These are phyloP conservation scores for Gasterosteus nipponicus DNA, from an alignment of 2,113 vertebrate species.

Conservation along the genomic window DNA sequence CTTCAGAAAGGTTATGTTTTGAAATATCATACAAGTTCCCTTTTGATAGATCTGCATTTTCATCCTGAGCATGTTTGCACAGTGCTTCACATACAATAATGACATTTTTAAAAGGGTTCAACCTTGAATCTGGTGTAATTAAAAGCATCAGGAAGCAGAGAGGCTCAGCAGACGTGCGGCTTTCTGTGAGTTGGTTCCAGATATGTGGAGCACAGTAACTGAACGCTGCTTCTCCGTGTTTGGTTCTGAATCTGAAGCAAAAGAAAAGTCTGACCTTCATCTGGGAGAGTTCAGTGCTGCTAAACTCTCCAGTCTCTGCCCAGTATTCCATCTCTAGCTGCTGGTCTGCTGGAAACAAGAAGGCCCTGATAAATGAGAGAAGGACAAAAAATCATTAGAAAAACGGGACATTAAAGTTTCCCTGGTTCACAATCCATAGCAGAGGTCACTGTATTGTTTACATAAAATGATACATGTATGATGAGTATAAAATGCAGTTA, in stretches of 20 bases:
- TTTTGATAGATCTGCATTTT: not conserved
- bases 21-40: not conserved
- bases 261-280: constrained; percentile 79
- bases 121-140: too few relatives aligned
- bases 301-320: constrained; percentile 86
- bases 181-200: too few relatives aligned
- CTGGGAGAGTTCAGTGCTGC: constrained; percentile 82
- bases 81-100: too few relatives aligned
- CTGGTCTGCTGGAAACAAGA: constrained; percentile 92
- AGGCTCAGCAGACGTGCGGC: too few relatives aligned
- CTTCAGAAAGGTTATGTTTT: not conserved
- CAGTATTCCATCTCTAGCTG: constrained; percentile 87
- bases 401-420: not conserved
- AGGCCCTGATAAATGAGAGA: constrained; percentile 77
- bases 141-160: too few relatives aligned
- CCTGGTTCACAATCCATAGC: not conserved
- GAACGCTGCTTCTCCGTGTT: too few relatives aligned
- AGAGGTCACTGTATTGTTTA: not conserved
- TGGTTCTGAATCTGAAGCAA: too few relatives aligned
- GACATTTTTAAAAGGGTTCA: too few relatives aligned
- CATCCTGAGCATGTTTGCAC: not conserved
- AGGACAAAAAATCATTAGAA: not conserved
- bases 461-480: not conserved
- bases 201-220: too few relatives aligned
- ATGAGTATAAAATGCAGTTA: not conserved